Base-by-base conservation (phyloP, 1,140 invertebrate species). In the Papilio dardanus region DNA sequence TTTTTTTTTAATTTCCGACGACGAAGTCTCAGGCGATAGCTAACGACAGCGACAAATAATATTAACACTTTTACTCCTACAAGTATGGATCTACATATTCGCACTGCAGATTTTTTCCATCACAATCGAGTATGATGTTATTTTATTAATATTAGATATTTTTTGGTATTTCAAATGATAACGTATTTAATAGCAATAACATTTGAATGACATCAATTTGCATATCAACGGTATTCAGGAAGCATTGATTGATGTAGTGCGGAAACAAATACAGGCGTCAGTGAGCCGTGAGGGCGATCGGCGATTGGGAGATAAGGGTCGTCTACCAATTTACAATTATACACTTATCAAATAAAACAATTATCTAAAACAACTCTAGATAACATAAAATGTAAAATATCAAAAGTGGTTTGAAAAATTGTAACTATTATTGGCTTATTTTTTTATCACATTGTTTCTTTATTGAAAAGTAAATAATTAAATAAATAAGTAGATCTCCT, bases 261-360 rank as follows among this genome's bases (percentile, higher is more conserved):
- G 85, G 83, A 85, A 81, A 85, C 83, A 83, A 85, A 83, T 82
- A 85, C 79, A 81, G 74, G 76, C 46, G 69, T 42, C 73, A 58
- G 21, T 58, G 71, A 75, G 21, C 66, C 74, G 75, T 74, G 67
- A 74, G 71, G 54, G 73, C 69, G 69, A 74, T 76, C 58, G 68
- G 65, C 67, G 66, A 79, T 74, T 42, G 30, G 65, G 71, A 80
- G 69, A 80, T 71, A 78, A 77, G 77, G 74, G 75, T 71, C 78
- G 12, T 0, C 30, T 73, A 31, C 0, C 50, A 35, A 73, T 73
- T 73, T 58, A 73, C 31, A 42, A 30, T 69, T 69, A 5, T 58
- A 58, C 16, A 31, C 67, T 28, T 69, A 30, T 14, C 31, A 14
- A 12, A 31, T 62, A 62, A 12, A 12, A 28, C 8, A 62, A 62